A percentile compares a stretch with the other conserved stretches of the same genome.
These are phyloP conservation scores for Parnassius glacialis DNA, from an alignment of 2,888 invertebrate genomes.

Conservation along the genomic window DNA sequence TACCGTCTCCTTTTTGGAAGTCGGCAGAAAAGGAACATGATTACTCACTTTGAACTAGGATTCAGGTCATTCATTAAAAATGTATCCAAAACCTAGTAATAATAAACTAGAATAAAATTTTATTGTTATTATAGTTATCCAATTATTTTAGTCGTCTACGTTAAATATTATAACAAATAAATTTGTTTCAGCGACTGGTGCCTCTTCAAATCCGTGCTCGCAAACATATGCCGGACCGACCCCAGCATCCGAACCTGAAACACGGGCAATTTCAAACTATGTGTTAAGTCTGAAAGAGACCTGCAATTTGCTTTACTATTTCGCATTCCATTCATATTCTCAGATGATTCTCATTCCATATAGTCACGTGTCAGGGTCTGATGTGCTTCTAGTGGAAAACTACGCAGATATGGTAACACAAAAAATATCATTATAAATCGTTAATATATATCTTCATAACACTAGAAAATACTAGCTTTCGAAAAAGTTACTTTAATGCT, in stretches of 20 bases:
- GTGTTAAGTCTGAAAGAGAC: conserved; percentile 43
- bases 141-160: not conserved
- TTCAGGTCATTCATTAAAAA: too few species aligned
- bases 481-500: too few species aligned
- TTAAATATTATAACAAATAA: not conserved
- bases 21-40: too few species aligned
- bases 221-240: conserved; percentile 74
- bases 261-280: conserved; percentile 56
- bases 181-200: conserved; percentile 51
- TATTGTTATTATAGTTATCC: not conserved
- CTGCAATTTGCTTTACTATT: conserved; percentile 62
- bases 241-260: conserved; percentile 77
- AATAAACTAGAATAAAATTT: too few species aligned
- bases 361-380: conserved; percentile 51
- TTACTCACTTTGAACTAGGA: too few species aligned
- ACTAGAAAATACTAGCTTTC: too few species aligned
- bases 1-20: too few species aligned
- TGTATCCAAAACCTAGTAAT: too few species aligned
- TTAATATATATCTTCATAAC: too few species aligned
- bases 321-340: conserved; percentile 80
- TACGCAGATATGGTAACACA: conserved; percentile 58
- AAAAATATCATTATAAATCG: too few species aligned
- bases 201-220: conserved; percentile 61
- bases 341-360: conserved; percentile 74
- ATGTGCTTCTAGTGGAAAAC: conserved; percentile 49